Percentiles rank a stretch among this genome's conserved stretches.
phyloP scores from a whole-genome alignment of 2,797 vertebrate species.

The Selene dorsalis region DNA sequence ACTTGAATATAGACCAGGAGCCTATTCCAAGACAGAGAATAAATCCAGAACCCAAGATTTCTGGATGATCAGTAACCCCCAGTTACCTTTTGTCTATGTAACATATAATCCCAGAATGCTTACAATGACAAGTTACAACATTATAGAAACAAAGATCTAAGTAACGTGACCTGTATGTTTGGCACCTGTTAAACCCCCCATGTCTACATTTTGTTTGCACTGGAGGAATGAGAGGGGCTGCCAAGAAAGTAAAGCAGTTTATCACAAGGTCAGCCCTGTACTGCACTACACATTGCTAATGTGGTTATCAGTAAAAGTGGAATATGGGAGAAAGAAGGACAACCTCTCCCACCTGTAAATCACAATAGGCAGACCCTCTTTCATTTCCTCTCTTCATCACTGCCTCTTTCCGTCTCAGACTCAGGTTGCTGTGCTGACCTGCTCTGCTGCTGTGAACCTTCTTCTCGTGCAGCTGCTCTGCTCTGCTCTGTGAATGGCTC shows the following conservation, averaged over 20 bases:
- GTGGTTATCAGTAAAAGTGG: not conserved
- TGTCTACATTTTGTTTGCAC: constrained; percentile 2
- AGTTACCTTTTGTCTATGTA: not conserved
- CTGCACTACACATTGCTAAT: not conserved
- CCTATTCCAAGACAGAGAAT: not conserved
- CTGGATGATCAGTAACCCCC: constrained; percentile 1
- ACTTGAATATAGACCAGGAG: not conserved
- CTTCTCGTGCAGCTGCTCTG: constrained; percentile 71
- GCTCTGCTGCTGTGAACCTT: constrained; percentile 46
- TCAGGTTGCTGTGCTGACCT: constrained; percentile 48
- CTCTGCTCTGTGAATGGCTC: constrained; percentile 68
- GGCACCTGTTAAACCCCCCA: constrained; percentile 24
- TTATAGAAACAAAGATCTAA: not conserved
- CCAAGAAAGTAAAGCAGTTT: constrained; percentile 23
- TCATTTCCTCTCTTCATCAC: constrained; percentile 8
- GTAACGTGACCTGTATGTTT: constrained; percentile 18
- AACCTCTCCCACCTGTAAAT: constrained; percentile 43
- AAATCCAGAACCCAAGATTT: constrained; percentile 11
- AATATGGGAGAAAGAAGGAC: constrained; percentile 3
- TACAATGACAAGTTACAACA: not conserved
- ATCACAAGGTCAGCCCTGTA: not conserved
- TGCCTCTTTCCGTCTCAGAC: constrained; percentile 33
- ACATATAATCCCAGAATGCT: not conserved
- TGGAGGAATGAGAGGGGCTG: not conserved
- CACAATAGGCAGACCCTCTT: constrained; percentile 10